Conservation (phyloP, 2,797 vertebrate genomes). For the Pseudochaenichthys georgianus region DNA sequence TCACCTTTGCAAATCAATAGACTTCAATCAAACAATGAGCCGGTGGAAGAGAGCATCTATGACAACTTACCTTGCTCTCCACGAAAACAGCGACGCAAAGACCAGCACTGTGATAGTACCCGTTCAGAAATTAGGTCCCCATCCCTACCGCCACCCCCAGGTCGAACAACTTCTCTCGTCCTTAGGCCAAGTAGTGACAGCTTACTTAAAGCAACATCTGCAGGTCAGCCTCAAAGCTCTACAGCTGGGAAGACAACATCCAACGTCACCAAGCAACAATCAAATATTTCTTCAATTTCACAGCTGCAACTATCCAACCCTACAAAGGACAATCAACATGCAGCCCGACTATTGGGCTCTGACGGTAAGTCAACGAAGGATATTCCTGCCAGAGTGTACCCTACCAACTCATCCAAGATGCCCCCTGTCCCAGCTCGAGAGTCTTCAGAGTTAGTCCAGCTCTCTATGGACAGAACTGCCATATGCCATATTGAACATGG, state of each 20-base stretch:
- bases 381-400: constrained; percentile 67
- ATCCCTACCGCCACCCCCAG: constrained; percentile 85
- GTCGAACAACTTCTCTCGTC: constrained; percentile 88
- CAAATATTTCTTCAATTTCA: constrained; percentile 52
- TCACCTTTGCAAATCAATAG: constrained; percentile 70
- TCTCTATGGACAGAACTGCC: constrained; percentile 46
- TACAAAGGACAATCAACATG: constrained; percentile 53
- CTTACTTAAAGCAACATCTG: constrained; percentile 68
- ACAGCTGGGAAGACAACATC: constrained; percentile 63
- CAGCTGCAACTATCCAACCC: constrained; percentile 73
- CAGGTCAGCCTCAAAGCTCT: constrained; percentile 62
- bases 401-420: constrained; percentile 67
- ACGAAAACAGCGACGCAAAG: constrained; percentile 81
- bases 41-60: constrained; percentile 75
- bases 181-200: constrained; percentile 79
- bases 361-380: constrained; percentile 76
- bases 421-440: constrained; percentile 60
- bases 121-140: constrained; percentile 73
- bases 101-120: constrained; percentile 72
- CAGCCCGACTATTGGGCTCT: constrained; percentile 65
- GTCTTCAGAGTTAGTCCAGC: constrained; percentile 52
- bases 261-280: constrained; percentile 56
- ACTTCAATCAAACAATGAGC: constrained; percentile 61
- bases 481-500: constrained; percentile 68
- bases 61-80: constrained; percentile 80